phyloP scores from a whole-genome alignment of 1,140 invertebrate genomes.

The Sipha flava region DNA sequence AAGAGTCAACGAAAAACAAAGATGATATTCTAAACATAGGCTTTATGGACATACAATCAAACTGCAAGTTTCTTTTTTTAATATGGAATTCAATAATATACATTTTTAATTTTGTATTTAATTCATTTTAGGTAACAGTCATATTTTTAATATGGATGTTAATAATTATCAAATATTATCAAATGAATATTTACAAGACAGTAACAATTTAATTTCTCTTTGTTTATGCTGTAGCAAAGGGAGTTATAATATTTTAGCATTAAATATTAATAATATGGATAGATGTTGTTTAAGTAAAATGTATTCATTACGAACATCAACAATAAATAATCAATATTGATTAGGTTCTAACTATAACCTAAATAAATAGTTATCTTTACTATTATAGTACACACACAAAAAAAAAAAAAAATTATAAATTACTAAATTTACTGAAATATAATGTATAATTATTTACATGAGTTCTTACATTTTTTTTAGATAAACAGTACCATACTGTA shows the following conservation, averaged over 20 bases:
- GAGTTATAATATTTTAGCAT: slow-evolving; percentile 3
- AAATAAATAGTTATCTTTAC: background rate
- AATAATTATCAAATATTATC: background rate
- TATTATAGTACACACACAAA: background rate
- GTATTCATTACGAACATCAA: background rate
- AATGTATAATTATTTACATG: too few species aligned
- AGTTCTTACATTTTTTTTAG: too few species aligned
- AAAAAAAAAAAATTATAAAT: background rate
- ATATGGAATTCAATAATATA: background rate
- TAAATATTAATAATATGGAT: background rate
- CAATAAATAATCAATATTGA: slow-evolving; percentile 18
- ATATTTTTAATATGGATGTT: background rate
- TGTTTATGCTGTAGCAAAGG: background rate
- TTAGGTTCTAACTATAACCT: background rate
- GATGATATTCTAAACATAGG: background rate
- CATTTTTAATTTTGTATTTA: background rate
- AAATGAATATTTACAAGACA: background rate
- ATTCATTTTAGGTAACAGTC: background rate
- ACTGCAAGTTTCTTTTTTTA: background rate
- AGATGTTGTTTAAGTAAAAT: slow-evolving; percentile 10
- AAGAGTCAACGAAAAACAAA: background rate
- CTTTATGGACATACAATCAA: background rate
- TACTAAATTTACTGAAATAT: too few species aligned
- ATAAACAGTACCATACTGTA: too few species aligned
- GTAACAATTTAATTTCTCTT: background rate